Percentiles rank a stretch among this genome's conserved stretches.
These are phyloP conservation scores for Mechanitis messenoides DNA, from an alignment of 2,888 invertebrate genomes.

Conservation along the genomic window DNA sequence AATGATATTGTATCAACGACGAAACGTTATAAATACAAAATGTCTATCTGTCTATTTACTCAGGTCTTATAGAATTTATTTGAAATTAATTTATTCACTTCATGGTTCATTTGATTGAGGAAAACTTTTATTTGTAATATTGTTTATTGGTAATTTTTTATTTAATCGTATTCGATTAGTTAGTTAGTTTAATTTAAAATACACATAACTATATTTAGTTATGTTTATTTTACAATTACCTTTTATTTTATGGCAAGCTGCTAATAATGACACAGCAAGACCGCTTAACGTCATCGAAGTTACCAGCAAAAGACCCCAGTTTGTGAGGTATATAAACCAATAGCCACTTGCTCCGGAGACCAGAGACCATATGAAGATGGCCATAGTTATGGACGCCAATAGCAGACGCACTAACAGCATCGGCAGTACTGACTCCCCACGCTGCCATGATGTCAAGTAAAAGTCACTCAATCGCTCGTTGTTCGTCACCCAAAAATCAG, in stretches of 20 bases:
- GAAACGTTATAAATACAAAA: no score
- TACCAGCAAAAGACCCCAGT: conserved; percentile 62
- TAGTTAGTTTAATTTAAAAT: no score
- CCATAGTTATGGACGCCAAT: conserved; percentile 42
- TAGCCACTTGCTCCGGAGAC: conserved; percentile 37
- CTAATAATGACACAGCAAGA: conserved; percentile 46
- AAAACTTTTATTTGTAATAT: no score
- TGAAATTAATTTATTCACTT: no score
- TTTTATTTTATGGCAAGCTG: conserved; percentile 38
- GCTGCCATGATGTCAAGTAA: conserved; percentile 65
- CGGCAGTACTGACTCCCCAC: conserved; percentile 57
- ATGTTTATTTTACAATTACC: conserved; percentile 40
- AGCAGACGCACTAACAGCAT: conserved; percentile 52
- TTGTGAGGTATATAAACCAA: conserved; percentile 64
- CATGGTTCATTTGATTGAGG: no score
- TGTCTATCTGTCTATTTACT: no score
- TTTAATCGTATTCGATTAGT: no score
- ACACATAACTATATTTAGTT: no score
- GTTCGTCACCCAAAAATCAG: conserved; percentile 59
- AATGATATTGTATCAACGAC: no score
- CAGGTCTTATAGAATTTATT: no score
- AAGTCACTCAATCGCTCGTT: conserved; percentile 61
- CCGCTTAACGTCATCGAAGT: conserved; percentile 45
- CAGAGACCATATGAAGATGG: conserved; percentile 55
- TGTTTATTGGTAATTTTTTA: no score